Evolutionary conservation across 1,140 invertebrate species (phyloP).

Genomic region (Pseudomyrmex cubaensis): DNA sequence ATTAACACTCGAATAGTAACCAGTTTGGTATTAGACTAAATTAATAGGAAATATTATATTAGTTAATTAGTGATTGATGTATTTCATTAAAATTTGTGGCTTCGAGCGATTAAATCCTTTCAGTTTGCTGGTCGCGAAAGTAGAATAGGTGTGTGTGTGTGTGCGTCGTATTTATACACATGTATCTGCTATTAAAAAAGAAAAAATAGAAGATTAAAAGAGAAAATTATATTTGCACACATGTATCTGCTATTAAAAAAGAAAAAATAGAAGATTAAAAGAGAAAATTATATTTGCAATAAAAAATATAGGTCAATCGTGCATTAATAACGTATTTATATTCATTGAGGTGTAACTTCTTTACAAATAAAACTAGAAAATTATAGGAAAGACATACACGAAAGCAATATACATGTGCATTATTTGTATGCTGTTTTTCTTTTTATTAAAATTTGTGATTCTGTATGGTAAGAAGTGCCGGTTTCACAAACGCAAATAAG

Average conservation of each 20-base stretch:
- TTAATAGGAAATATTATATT: constrained; percentile 21
- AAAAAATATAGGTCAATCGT: too few relatives aligned
- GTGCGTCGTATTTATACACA: too few relatives aligned
- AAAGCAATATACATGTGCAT: background rate
- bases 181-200: too few relatives aligned
- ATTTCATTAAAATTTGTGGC: constrained; percentile 47
- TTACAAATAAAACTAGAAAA: background rate
- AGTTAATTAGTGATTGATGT: constrained; percentile 52
- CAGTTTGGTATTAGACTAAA: constrained; percentile 21
- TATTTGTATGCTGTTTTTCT: background rate
- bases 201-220: too few relatives aligned
- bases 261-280: too few relatives aligned
- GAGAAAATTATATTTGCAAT: too few relatives aligned
- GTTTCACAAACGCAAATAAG: background rate
- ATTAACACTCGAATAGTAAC: background rate
- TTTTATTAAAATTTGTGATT: constrained; percentile 8
- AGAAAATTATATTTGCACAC: too few relatives aligned
- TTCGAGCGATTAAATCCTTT: constrained; percentile 32
- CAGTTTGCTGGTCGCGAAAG: constrained; percentile 12
- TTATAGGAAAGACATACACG: background rate
- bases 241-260: too few relatives aligned
- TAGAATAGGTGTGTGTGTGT: background rate
- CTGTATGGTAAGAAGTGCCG: background rate
- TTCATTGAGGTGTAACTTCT: background rate
- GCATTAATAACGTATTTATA: background rate